A percentile compares a stretch with the other conserved stretches of the same genome.
Evolutionary conservation across 2,888 invertebrate genomes (phyloP).

Genomic region (Cataglyphis cursor): DNA sequence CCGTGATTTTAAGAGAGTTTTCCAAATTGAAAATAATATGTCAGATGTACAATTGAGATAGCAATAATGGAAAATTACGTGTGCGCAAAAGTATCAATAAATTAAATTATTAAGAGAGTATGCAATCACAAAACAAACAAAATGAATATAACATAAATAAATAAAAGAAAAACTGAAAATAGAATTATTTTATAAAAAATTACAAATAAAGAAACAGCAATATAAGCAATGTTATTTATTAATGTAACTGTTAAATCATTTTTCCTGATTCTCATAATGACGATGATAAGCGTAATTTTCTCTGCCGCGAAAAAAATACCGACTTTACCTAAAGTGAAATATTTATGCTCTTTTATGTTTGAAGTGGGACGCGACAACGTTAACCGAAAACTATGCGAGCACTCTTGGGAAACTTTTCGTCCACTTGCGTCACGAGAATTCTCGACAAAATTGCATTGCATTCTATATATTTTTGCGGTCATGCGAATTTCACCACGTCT

Average conservation of each 20-base stretch:
- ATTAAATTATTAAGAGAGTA: neutral
- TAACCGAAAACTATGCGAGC: conserved; percentile 50
- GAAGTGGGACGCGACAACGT: conserved; percentile 36
- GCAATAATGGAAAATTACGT: neutral
- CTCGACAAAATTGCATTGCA: conserved; percentile 10
- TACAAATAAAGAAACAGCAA: neutral
- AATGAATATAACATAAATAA: neutral
- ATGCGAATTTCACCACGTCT: neutral
- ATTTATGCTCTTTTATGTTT: conserved; percentile 32
- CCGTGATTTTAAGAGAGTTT: conserved; percentile 8
- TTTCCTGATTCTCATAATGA: neutral
- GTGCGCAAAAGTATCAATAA: neutral
- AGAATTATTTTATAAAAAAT: conserved; percentile 5
- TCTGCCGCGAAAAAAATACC: neutral
- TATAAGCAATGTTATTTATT: neutral
- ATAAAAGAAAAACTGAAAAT: neutral
- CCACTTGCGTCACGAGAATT: conserved; percentile 8
- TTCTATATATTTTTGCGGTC: conserved; percentile 13
- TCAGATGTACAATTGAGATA: neutral
- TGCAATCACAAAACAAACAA: neutral
- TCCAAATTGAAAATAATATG: conserved; percentile 7
- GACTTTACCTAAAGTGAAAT: conserved; percentile 12
- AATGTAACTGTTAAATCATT: neutral
- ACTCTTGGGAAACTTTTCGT: conserved; percentile 45
- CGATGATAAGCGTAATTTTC: neutral